These are phyloP conservation scores for Arvicanthis niloticus DNA, from an alignment of 2,113 vertebrate genomes.

Conservation along the genomic window DNA sequence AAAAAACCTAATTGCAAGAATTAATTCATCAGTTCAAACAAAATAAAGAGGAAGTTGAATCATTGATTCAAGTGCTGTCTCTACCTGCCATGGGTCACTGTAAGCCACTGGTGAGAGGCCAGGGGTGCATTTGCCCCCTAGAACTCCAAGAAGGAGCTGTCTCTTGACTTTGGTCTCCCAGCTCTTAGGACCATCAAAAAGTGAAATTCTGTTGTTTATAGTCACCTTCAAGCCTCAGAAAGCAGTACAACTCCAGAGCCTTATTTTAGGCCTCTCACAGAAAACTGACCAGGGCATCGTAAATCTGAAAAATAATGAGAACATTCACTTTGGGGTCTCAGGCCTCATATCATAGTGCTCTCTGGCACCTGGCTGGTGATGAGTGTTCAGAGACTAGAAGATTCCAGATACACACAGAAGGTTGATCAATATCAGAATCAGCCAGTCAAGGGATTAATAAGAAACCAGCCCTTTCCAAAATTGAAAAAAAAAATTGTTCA, in stretches of 20 bases:
- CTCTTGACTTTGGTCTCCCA: background rate
- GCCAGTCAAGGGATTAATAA: background rate
- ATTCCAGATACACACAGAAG: background rate
- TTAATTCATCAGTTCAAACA: background rate
- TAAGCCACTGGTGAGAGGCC: background rate
- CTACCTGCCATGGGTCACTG: background rate
- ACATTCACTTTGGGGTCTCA: background rate
- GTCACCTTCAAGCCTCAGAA: background rate
- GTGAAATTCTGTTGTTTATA: background rate
- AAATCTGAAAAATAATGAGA: background rate
- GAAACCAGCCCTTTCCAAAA: background rate
- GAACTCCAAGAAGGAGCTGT: no score
- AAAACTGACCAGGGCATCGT: background rate
- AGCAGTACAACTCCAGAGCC: background rate
- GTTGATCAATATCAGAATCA: background rate
- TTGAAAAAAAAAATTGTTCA: background rate
- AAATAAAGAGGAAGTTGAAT: background rate
- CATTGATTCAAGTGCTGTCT: background rate
- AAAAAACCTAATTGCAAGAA: background rate
- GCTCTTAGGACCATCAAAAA: background rate
- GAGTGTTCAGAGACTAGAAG: background rate
- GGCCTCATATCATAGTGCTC: background rate
- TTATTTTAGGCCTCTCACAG: background rate
- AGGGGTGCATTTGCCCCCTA: background rate
- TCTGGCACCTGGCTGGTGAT: background rate